Percentiles rank a stretch among this genome's conserved stretches.
Evolutionary conservation across 2,113 vertebrate genomes (phyloP).

Genomic region (Promerops cafer): DNA sequence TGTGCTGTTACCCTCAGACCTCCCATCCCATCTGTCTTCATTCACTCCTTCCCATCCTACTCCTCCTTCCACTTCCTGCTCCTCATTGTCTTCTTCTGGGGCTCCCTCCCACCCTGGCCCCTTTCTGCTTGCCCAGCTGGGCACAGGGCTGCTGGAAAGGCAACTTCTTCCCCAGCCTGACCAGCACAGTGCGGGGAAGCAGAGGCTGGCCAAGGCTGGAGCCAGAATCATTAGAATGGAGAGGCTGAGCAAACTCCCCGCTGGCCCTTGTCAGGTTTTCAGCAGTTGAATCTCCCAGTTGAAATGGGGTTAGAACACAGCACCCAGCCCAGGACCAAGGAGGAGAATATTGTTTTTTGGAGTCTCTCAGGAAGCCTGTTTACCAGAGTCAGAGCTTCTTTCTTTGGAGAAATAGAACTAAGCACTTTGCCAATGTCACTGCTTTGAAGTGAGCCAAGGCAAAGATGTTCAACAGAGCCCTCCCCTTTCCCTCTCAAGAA

Average conservation of each 20-base stretch:
- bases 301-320: neutral
- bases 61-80: neutral
- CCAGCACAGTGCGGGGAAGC: accelerated
- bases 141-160: neutral
- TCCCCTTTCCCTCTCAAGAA: neutral
- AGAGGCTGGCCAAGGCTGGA: neutral
- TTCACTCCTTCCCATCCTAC: neutral
- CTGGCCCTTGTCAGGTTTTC: neutral
- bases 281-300: neutral
- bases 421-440: neutral
- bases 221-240: neutral
- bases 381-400: neutral
- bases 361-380: neutral
- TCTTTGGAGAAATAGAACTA: neutral
- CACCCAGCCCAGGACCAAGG: neutral
- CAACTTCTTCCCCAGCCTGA: neutral
- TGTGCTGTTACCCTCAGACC: neutral
- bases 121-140: neutral
- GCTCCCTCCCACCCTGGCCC: neutral
- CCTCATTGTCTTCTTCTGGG: neutral
- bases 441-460: neutral
- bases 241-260: neutral
- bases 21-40: neutral
- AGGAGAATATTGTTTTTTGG: neutral
- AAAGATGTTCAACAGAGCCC: neutral